These are phyloP conservation scores for Axea sp. DNA, from an alignment of 2,888 invertebrate genomes.

Conservation along the genomic window DNA sequence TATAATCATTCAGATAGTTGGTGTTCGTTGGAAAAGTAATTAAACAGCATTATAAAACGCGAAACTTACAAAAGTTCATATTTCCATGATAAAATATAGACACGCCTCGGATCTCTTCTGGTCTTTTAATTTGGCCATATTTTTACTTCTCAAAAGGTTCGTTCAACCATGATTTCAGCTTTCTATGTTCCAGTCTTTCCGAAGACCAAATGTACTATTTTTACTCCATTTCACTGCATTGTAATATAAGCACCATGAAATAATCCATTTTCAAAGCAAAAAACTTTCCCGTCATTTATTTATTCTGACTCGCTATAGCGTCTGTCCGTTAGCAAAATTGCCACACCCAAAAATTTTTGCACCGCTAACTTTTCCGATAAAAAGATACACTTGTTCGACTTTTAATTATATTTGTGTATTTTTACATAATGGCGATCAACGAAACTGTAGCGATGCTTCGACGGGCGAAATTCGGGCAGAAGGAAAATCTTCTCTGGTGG, in stretches of 20 bases:
- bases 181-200: conserved; percentile 25
- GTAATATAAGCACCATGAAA: conserved; percentile 50
- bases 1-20: too few species aligned
- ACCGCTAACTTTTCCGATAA: neutral
- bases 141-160: conserved; percentile 51
- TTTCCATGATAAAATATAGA: conserved; percentile 42
- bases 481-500: too few species aligned
- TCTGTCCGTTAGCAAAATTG: conserved; percentile 29
- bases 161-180: conserved; percentile 47
- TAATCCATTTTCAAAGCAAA: conserved; percentile 36
- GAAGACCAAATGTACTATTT: conserved; percentile 43
- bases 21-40: too few species aligned
- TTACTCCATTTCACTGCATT: conserved; percentile 35
- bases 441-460: too few species aligned
- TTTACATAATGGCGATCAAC: too few species aligned
- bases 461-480: too few species aligned
- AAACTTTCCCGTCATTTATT: conserved; percentile 38
- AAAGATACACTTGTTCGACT: neutral
- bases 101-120: conserved; percentile 29
- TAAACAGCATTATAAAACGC: too few species aligned
- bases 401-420: too few species aligned
- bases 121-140: conserved; percentile 57
- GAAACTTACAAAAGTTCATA: conserved; percentile 40
- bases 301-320: conserved; percentile 9
- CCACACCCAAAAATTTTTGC: conserved; percentile 16